Conservation (phyloP, 2,888 invertebrate species). For the Argyra leucocephala region DNA sequence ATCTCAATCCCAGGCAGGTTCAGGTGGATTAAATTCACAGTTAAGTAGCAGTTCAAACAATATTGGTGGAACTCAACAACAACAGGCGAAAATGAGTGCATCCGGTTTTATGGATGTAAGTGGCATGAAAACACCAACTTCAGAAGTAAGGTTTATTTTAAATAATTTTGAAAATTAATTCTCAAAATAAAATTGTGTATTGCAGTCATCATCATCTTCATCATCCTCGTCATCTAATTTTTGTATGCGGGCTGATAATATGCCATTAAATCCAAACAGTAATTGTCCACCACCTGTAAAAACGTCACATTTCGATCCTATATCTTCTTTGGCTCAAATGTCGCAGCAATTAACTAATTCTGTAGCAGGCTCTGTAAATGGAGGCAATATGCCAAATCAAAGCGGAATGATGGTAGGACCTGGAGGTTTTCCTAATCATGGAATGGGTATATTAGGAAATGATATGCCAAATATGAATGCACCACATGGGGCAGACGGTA, state of each 20-base stretch:
- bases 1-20: slow-evolving; percentile 20
- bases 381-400: slow-evolving; percentile 37
- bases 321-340: slow-evolving; percentile 89
- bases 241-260: slow-evolving; percentile 50
- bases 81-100: slow-evolving; percentile 37
- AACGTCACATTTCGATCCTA: slow-evolving; percentile 77
- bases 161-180: neutral
- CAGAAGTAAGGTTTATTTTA: neutral
- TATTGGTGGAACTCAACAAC: slow-evolving; percentile 26
- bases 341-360: slow-evolving; percentile 82
- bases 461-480: slow-evolving; percentile 17
- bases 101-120: slow-evolving; percentile 3
- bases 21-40: slow-evolving; percentile 19
- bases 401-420: slow-evolving; percentile 30
- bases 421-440: slow-evolving; percentile 21
- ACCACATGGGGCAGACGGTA: slow-evolving; percentile 25
- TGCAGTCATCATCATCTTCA: slow-evolving; percentile 25
- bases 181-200: too few relatives aligned
- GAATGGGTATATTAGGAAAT: slow-evolving; percentile 16
- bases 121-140: slow-evolving; percentile 12
- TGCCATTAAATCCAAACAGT: slow-evolving; percentile 58
- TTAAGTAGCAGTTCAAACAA: too few relatives aligned
- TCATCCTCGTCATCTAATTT: slow-evolving; percentile 26
- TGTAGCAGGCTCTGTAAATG: slow-evolving; percentile 48
- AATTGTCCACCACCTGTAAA: slow-evolving; percentile 49